Evolutionary conservation across 2,888 invertebrate species (phyloP), one percentile per base, ranked within the genome.

Genomic region (Polylopha cassiicola): DNA sequence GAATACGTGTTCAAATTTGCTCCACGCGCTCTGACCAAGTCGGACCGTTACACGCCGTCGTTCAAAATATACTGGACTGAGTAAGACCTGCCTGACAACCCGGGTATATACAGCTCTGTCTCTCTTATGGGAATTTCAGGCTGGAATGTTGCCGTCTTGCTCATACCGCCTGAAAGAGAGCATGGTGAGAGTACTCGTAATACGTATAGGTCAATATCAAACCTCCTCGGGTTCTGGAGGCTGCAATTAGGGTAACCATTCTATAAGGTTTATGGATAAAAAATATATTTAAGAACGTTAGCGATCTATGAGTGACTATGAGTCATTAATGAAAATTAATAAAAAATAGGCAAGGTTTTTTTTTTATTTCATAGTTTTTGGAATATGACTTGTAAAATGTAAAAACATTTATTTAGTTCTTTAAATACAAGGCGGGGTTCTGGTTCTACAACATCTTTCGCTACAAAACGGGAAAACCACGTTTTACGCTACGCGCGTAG

Each of bases 161-260:
- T 81, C 65, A 23, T 66, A 56, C 80, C 53, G 51, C 64, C 75
- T 76, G 73, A 80, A 78, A 81, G 72, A 69, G 74, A 72, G 71
- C 65, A 65, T 58, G 54, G 56, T 46, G 69, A 75, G 73, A 74
- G 72, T 76, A 66, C 74, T 81, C 71, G 76, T 80, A 80, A 74
- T 84, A 84, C 75, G 84, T 84, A 84, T 84, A 84, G 84, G 84
- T 84, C 84, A 84, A 84, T 84, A 84, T 84, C 78, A 82, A 80
- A 78, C 76, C 80, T 82, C 69, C 80, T 80, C 79, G 79, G 81
- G 74, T 70, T 71, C 79, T 73, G 84, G 84, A 84, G 77, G 84
- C 84, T 84, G 84, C 70, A 77, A 71, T 72, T 81, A 76, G 73
- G 77, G 74, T 78, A 65, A 39, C 71, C 65, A 71, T 54, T 43